Percentiles rank a stretch among this genome's conserved stretches.
phyloP scores from a whole-genome alignment of 2,888 invertebrate genomes.

The Heterodera filipjevi region DNA sequence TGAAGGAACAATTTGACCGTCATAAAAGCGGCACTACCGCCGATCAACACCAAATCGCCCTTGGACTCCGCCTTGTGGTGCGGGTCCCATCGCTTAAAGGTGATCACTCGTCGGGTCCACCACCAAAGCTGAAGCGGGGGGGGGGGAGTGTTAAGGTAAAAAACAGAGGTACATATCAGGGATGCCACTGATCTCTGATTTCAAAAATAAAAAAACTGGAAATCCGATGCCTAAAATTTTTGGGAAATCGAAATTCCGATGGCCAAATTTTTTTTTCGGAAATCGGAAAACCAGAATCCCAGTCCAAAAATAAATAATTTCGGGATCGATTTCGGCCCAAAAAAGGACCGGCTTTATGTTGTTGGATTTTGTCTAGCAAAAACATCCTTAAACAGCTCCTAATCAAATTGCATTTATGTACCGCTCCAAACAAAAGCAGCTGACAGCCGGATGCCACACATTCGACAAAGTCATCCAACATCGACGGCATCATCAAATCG shows the following conservation, averaged over 20 bases:
- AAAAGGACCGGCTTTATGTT: no score
- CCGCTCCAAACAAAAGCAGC: conserved; percentile 50
- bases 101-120: conserved; percentile 18
- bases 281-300: no score
- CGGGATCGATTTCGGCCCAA: no score
- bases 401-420: conserved; percentile 3
- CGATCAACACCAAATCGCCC: conserved; percentile 60
- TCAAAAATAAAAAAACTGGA: no score
- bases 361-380: no score
- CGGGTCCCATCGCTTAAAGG: conserved; percentile 56
- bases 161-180: no score
- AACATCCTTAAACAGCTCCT: no score
- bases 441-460: conserved; percentile 49
- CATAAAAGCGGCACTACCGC: conserved; percentile 59
- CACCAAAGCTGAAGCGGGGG: conserved; percentile 12
- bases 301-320: no score
- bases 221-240: no score
- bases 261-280: no score
- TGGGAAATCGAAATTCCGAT: no score
- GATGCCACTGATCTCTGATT: no score
- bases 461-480: conserved; percentile 49
- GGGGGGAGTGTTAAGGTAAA: conserved; percentile 7
- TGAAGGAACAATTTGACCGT: conserved; percentile 56
- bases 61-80: conserved; percentile 63
- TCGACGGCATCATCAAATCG: conserved; percentile 56